Conservation (phyloP, 2,113 vertebrate genomes). For the Cyanocitta stelleri region DNA sequence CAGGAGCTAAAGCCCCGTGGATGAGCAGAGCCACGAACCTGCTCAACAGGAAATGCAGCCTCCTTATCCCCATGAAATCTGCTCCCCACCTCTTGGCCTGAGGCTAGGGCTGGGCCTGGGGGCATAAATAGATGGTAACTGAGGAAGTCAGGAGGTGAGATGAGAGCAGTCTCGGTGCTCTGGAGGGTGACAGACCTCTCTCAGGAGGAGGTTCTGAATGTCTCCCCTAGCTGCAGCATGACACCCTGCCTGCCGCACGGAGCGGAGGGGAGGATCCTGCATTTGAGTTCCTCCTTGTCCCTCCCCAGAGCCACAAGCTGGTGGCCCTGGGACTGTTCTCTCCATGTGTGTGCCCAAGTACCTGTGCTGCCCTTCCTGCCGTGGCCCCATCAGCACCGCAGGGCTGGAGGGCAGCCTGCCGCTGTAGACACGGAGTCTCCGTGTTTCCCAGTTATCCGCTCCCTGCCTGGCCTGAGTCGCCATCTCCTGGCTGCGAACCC, state of each 20-base stretch:
- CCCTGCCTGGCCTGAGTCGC: neutral
- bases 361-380: neutral
- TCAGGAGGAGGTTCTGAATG: neutral
- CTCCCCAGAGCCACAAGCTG: neutral
- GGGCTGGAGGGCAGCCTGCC: neutral
- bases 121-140: neutral
- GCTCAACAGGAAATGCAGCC: neutral
- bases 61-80: neutral
- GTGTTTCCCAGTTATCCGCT: neutral
- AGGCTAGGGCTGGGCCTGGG: neutral
- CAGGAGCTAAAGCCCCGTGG: accelerated
- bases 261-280: neutral
- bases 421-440: neutral
- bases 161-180: neutral
- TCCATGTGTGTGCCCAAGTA: accelerated
- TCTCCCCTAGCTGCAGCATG: neutral
- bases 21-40: neutral
- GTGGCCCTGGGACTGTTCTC: neutral
- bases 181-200: neutral
- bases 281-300: neutral
- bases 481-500: neutral
- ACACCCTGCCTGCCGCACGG: accelerated
- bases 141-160: neutral
- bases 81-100: neutral
- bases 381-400: accelerated